Base-by-base conservation (phyloP, 2,797 vertebrate genomes). In the Vultur gryphus region DNA sequence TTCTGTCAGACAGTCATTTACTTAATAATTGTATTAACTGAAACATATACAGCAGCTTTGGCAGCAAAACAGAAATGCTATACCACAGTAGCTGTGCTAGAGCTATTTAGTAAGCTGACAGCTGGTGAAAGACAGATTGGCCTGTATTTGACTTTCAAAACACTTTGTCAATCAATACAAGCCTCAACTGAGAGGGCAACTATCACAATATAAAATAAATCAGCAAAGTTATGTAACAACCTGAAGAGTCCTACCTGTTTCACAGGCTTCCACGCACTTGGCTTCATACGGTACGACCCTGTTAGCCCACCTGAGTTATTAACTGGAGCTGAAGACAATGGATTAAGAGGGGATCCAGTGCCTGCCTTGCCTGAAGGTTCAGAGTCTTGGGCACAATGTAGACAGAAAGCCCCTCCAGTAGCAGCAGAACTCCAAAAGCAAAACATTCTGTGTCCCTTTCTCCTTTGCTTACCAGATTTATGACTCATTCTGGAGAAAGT, bases 21-120 rank as follows among this genome's bases (percentile, higher is more conserved):
- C 55, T 76, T 57, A 59, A 87, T 84, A 96, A 92, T 75, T 95
- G 25, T 76, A 93, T 94, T 95, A 95, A 84, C 58, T 49, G 90
- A 90, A 95, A 92, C 52, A 84, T 59, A 62, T 33, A 64, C 70
- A 82, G 90, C 44, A 82, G 85, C 48, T 93, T 48, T 90, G 89
- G 91, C 83, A 86, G 69, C 59, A 93, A 25, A 78, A 66, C 61
- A 95, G 91, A 88, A 96, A 94, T 41, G 39, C 33, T 66, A 88
- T 8, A 84, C 76, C 66, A n/a, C 43, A 79, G 70, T 43, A 95
- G 72, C 69, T 16, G 4, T 64, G 49, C 71, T 94, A 64, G 67
- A 85, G 67, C 82, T 59, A 25, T 24, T 86, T 39, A 69, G 41
- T 29, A 65, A 88, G 31, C 83, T 72, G 72, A 89, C 83, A 92